phyloP scores from a whole-genome alignment of 2,113 vertebrate genomes.

The Chinchilla lanigera region DNA sequence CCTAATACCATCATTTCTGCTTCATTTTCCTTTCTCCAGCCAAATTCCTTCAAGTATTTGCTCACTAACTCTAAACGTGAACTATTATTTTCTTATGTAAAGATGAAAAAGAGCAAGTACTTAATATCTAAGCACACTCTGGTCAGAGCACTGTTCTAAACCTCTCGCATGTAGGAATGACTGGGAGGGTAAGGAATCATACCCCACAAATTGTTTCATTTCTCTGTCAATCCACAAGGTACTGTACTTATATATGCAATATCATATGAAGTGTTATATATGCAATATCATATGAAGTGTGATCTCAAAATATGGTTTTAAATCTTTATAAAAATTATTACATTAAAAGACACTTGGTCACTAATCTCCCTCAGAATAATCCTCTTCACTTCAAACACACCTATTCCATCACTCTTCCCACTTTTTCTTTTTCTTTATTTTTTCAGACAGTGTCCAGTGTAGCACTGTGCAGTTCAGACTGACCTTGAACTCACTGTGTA shows the following conservation, averaged over 20 bases:
- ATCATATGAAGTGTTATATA: background rate
- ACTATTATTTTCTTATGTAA: background rate
- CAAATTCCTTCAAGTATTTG: background rate
- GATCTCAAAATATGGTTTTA: background rate
- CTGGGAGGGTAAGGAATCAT: background rate
- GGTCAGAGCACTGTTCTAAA: background rate
- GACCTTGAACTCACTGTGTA: background rate
- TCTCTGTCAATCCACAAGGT: background rate
- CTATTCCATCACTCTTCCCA: background rate
- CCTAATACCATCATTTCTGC: background rate
- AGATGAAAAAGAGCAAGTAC: background rate
- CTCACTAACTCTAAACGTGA: background rate
- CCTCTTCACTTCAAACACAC: background rate
- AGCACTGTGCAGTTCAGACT: background rate
- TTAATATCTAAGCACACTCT: background rate
- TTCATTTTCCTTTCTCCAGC: background rate
- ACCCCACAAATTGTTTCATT: background rate
- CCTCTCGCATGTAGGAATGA: background rate
- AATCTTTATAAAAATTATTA: background rate
- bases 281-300: background rate
- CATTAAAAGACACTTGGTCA: background rate
- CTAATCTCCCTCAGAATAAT: background rate
- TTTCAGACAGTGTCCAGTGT: background rate
- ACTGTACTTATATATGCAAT: background rate
- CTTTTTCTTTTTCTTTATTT: background rate